Evolutionary conservation across 2,797 vertebrate genomes (phyloP).

Genomic region (Gadopsis marmoratus): DNA sequence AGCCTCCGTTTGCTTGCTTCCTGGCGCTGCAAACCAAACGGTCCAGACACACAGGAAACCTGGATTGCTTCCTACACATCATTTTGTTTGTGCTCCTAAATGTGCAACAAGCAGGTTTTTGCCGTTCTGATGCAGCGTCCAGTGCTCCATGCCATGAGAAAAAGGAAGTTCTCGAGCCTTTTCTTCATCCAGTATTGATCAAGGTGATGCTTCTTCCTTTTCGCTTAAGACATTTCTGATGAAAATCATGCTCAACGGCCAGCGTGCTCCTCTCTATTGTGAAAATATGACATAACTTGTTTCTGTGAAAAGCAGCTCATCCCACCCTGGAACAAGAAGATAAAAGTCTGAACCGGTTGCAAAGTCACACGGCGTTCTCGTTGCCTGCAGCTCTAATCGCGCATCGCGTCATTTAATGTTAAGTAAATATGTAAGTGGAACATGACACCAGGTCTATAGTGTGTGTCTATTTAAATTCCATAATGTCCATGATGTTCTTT

Average conservation of each 20-base stretch:
- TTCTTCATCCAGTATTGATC: neutral
- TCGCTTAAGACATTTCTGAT: neutral
- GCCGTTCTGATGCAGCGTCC: neutral
- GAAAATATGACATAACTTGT: constrained; percentile 1
- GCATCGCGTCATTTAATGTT: neutral
- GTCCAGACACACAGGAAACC: constrained; percentile 30
- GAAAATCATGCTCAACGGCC: neutral
- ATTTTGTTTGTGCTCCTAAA: neutral
- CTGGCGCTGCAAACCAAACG: constrained; percentile 18
- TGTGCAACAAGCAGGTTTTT: neutral
- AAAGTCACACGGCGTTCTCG: too few species aligned
- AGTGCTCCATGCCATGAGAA: neutral
- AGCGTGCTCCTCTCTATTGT: neutral
- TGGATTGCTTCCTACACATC: neutral
- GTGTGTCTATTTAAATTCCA: neutral
- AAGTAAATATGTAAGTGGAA: neutral
- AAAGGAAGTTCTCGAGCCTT: neutral
- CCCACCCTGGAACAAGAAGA: neutral
- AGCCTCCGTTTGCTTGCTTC: constrained; percentile 10
- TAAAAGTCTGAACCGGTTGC: neutral
- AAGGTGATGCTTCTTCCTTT: neutral
- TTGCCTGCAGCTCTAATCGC: neutral
- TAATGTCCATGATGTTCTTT: too few species aligned
- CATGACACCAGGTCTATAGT: neutral
- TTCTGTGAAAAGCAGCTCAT: constrained; percentile 7